Conservation (phyloP, 1,140 invertebrate genomes). For the Spodoptera litura region DNA sequence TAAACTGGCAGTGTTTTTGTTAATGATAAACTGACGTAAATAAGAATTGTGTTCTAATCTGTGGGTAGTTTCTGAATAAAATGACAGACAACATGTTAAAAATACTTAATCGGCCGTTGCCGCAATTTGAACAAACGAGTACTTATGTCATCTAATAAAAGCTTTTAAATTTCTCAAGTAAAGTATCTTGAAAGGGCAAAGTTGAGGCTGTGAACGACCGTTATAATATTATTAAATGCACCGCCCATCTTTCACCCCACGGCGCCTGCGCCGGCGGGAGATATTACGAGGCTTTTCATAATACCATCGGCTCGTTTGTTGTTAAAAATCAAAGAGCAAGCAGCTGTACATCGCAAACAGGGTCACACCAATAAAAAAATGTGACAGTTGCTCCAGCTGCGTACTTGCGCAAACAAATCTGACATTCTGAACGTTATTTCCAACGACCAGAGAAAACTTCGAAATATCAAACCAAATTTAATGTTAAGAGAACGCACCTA, state of each 20-base stretch:
- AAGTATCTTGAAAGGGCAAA: conserved; percentile 24
- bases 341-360: conserved; percentile 65
- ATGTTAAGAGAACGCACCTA: conserved; percentile 14
- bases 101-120: no score
- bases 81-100: background rate
- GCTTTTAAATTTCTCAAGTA: conserved; percentile 6
- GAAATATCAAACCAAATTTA: background rate
- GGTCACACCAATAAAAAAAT: conserved; percentile 62
- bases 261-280: background rate
- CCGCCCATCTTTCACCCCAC: conserved; percentile 43
- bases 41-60: background rate
- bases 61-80: background rate
- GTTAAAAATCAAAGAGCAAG: conserved; percentile 58
- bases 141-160: conserved; percentile 22
- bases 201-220: conserved; percentile 26
- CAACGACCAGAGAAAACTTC: background rate
- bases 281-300: conserved; percentile 25
- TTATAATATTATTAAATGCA: conserved; percentile 43
- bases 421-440: conserved; percentile 5
- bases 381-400: conserved; percentile 60
- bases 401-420: conserved; percentile 61
- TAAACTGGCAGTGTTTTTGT: conserved; percentile 10
- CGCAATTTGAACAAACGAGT: conserved; percentile 6
- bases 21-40: conserved; percentile 15
- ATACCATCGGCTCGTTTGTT: conserved; percentile 56